These are phyloP conservation scores for Enteromius unitaeniatus DNA, from an alignment of 2,797 vertebrate genomes.

Conservation along the genomic window DNA sequence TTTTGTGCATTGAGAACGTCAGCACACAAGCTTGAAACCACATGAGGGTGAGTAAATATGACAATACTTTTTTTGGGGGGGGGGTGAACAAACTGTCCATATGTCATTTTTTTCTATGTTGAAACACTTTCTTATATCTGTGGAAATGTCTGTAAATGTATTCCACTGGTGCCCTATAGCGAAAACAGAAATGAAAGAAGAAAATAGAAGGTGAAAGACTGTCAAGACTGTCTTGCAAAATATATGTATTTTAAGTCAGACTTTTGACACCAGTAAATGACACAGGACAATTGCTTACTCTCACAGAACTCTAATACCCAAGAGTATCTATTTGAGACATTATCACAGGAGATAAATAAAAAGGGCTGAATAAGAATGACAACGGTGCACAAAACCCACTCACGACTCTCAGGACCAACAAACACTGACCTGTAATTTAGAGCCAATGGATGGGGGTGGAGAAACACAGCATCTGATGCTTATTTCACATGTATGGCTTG, in stretches of 20 bases:
- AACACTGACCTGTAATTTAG: slow-evolving; percentile 37
- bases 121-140: neutral
- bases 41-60: neutral
- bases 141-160: slow-evolving; percentile 19
- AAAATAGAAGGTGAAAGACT: neutral
- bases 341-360: slow-evolving; percentile 39
- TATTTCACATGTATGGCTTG: slow-evolving; percentile 27
- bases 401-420: slow-evolving; percentile 13
- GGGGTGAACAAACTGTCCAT: neutral
- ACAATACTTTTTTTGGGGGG: neutral
- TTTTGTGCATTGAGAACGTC: neutral
- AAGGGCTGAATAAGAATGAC: neutral
- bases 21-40: neutral
- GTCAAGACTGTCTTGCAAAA: slow-evolving; percentile 16
- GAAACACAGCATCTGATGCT: slow-evolving; percentile 6
- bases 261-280: slow-evolving; percentile 51
- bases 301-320: slow-evolving; percentile 48
- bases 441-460: slow-evolving; percentile 1
- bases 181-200: neutral
- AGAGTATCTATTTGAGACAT: slow-evolving; percentile 36
- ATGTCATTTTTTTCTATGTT: neutral
- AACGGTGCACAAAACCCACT: slow-evolving; percentile 30
- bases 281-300: slow-evolving; percentile 36
- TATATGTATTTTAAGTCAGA: slow-evolving; percentile 54
- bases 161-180: neutral